Evolutionary conservation across 2,888 invertebrate species (phyloP), one percentile per base, ranked within the genome.

Genomic region (Sialis lutaria): DNA sequence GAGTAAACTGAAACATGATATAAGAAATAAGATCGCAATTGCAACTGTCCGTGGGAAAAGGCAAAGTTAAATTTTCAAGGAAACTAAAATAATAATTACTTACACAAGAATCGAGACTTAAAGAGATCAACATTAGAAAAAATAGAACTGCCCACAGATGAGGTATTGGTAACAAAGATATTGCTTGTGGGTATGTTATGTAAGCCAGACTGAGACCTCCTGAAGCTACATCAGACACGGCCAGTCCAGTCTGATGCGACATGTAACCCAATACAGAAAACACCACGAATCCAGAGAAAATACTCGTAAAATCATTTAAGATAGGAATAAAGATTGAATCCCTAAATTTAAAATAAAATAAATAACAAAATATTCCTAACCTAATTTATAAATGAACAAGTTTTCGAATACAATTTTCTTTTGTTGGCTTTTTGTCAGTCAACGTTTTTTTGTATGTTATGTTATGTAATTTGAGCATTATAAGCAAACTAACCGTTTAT

Each of bases 161-260:
- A 0, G 85, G 77, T 49, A 77, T 69, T 0, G 85, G 85, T 62
- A 86, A 67, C 74, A 82, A 74, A 4, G 78, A 66, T 30, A 85
- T 78, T 0, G 84, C 85, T 52, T 83, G 79, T 1, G 86, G 85
- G 61, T 85, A 86, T 0, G 84, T 83, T 40, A 86, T 70, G 61
- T 83, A 86, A 8, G 84, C 85, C 48, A 86, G 64, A 1, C 83
- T 82, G 0, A 85, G 83, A 2, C 85, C 85, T 34, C 82, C 82
- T 0, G 80, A 79, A 5, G 87, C 88, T 6, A 89, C 88, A 6
- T 76, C 69, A 0, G 75, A 75, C 6, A 89, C 80, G 0, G 82
- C 79, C 46, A 82, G 72, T 1, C 82, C 80, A 6, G 85, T 78
- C 54, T 75, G 68, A 31, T 77, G 70, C 0, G 84, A 77, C 60